A percentile compares a stretch with the other conserved stretches of the same genome.
These are phyloP conservation scores for Iphiclides podalirius DNA, from an alignment of 2,888 invertebrate species.

Conservation along the genomic window DNA sequence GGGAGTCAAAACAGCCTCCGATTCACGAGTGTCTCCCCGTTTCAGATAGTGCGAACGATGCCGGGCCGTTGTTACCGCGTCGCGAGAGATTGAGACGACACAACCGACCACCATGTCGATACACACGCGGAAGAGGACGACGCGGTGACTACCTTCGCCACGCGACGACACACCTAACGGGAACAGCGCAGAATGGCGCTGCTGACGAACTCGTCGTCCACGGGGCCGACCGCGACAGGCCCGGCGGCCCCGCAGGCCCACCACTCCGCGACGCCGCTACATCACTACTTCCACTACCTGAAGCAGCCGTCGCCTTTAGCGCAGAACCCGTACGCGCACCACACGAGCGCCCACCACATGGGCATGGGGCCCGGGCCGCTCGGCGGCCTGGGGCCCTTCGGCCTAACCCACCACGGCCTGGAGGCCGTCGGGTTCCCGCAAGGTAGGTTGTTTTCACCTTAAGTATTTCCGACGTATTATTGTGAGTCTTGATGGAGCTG, in stretches of 20 bases:
- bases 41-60: too few species aligned
- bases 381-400: constrained; percentile 74
- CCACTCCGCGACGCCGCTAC: constrained; percentile 76
- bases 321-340: constrained; percentile 72
- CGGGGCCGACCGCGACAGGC: constrained; percentile 59
- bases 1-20: too few species aligned
- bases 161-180: constrained; percentile 25
- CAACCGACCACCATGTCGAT: constrained; percentile 36
- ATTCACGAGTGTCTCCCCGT: too few species aligned
- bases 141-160: constrained; percentile 60
- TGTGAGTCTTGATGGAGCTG: too few species aligned
- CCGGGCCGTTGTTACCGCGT: too few species aligned
- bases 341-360: constrained; percentile 73
- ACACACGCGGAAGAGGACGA: constrained; percentile 54
- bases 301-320: constrained; percentile 77
- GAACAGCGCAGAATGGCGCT: constrained; percentile 64
- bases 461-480: not conserved
- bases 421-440: constrained; percentile 77
- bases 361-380: constrained; percentile 77
- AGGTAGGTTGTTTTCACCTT: constrained; percentile 50
- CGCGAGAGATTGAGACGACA: too few species aligned
- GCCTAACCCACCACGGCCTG: constrained; percentile 66
- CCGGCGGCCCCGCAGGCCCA: constrained; percentile 64
- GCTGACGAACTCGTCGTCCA: constrained; percentile 65
- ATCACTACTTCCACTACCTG: constrained; percentile 79